Percentiles rank a stretch among this genome's conserved stretches.
These are phyloP conservation scores for Drosophila pectinifera DNA, from an alignment of 1,140 invertebrate genomes.

Conservation along the genomic window DNA sequence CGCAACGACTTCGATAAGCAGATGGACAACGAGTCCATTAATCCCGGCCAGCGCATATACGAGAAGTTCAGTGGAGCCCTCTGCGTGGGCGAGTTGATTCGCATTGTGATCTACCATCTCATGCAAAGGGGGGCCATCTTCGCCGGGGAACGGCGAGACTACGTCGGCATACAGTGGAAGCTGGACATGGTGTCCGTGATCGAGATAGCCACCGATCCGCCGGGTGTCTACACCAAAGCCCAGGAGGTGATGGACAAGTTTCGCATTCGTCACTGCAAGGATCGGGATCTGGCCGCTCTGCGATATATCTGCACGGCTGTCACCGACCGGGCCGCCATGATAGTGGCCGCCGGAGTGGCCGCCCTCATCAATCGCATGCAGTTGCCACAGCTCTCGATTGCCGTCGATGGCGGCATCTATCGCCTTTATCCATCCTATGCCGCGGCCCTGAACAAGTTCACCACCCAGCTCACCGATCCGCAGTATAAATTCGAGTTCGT, in stretches of 20 bases:
- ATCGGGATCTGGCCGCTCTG: constrained; percentile 94
- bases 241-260: constrained; percentile 95
- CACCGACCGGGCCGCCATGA: constrained; percentile 94
- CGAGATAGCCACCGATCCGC: constrained; percentile 94
- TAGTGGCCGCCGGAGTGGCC: constrained; percentile 94
- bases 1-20: constrained; percentile 94
- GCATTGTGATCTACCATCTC: constrained; percentile 74
- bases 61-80: constrained; percentile 97
- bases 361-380: constrained; percentile 93
- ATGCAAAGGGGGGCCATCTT: constrained; percentile 57
- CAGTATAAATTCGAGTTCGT: constrained; percentile 33
- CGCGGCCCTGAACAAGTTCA: constrained; percentile 29
- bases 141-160: constrained; percentile 37
- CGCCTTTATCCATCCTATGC: constrained; percentile 92
- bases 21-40: constrained; percentile 93
- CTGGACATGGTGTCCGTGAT: constrained; percentile 97
- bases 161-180: constrained; percentile 83
- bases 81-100: constrained; percentile 94
- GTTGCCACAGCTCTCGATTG: constrained; percentile 94
- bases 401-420: constrained; percentile 99
- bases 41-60: constrained; percentile 91
- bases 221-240: constrained; percentile 92
- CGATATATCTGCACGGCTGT: constrained; percentile 95
- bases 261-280: constrained; percentile 90
- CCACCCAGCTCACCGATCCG: constrained; percentile 13